Evolutionary conservation across 2,888 invertebrate genomes (phyloP), one percentile per base, ranked within the genome.

Genomic region (Catocala fraxini): DNA sequence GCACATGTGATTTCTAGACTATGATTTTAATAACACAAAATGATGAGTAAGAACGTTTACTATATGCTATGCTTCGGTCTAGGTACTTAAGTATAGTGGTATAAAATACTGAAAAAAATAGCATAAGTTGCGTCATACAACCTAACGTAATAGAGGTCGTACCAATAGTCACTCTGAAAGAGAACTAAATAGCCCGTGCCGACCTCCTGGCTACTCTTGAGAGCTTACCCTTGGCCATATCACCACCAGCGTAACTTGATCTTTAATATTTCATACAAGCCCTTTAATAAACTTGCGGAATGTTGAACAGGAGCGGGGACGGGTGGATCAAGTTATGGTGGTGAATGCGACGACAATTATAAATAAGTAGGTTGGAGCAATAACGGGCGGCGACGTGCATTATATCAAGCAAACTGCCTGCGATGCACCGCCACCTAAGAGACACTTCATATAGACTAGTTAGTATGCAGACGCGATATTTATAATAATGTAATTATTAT

Each of bases 361-460:
- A 92, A 92, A 86, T 89, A 92, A 92, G 92, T 93, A 91, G 92
- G 93, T 91, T 92, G 92, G 74, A 87, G 91, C 91, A 89, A 92
- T 92, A 92, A 91, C 90, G 89, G 88, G 73, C 87, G 84, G 86
- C 90, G 92, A 91, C 90, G 89, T 90, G 89, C 92, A 89, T 88
- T 93, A 91, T 90, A 89, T 93, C 93, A 93, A 89, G 89, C 89
- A 92, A 92, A 93, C 92, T 89, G 93, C 90, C 91, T 87, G 85
- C 90, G 85, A 90, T 91, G 91, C 91, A 84, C 83, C 83, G 88
- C 91, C 88, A 92, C 92, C 91, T 92, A 91, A 84, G 88, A 91
- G 87, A 88, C 87, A 84, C 80, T 83, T 70, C 71, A 65, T 75
- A 76, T 59, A 89, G 89, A 91, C 51, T 81, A 85, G 39, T 12